Conservation (phyloP, 1,140 invertebrate species). For the Drosophila malerkotliana region DNA sequence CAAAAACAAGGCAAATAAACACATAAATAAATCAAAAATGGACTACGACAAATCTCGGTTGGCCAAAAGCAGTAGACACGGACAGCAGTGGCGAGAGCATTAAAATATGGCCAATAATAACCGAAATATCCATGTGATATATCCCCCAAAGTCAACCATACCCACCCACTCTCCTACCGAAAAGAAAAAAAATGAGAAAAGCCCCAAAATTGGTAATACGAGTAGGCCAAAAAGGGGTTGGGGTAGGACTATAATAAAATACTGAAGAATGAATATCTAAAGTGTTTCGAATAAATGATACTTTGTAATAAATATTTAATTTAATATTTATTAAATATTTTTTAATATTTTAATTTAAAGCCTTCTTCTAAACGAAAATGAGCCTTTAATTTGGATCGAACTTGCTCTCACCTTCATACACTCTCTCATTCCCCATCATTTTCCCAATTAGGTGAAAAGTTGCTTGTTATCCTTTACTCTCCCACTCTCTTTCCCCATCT, state of each 20-base stretch:
- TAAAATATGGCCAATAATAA: slow-evolving; percentile 81
- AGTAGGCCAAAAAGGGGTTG: not conserved
- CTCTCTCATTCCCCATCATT: no score
- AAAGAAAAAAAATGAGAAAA: not conserved
- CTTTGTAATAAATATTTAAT: not conserved
- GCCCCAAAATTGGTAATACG: slow-evolving; percentile 39
- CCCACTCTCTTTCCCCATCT: no score
- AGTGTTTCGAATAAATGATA: not conserved
- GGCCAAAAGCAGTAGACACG: slow-evolving; percentile 44
- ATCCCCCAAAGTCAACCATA: slow-evolving; percentile 15
- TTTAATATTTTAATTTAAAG: no score
- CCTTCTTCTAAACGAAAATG: no score
- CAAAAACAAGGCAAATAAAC: slow-evolving; percentile 78
- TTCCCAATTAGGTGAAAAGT: no score
- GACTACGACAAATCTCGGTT: slow-evolving; percentile 79
- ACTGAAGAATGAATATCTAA: not conserved
- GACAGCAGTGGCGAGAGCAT: slow-evolving; percentile 49
- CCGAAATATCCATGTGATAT: slow-evolving; percentile 65
- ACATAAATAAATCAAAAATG: slow-evolving; percentile 81
- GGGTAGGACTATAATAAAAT: not conserved
- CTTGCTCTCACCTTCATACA: no score
- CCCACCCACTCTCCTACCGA: not conserved
- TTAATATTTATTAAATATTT: no score
- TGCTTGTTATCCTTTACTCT: no score
- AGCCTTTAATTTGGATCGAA: no score